Percentiles rank a stretch among this genome's conserved stretches.
Evolutionary conservation across 1,140 invertebrate genomes (phyloP).

Genomic region (Paralvinella palmiformis): DNA sequence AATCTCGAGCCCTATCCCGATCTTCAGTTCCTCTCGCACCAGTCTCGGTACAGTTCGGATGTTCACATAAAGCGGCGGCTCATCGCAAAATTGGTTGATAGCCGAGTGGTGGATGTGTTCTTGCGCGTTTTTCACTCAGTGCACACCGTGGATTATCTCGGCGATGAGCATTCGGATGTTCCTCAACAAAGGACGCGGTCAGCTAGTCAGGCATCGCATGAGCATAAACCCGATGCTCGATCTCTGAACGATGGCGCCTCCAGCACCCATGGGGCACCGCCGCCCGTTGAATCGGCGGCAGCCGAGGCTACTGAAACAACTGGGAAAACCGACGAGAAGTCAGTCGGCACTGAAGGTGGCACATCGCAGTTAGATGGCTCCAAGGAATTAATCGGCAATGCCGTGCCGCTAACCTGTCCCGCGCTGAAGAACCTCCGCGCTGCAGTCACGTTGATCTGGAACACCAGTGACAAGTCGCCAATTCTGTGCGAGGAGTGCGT

Average conservation of each 20-base stretch:
- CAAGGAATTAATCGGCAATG: too few species aligned
- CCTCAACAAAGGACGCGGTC: too few species aligned
- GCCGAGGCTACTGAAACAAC: background rate
- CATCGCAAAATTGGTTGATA: background rate
- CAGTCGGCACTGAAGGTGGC: background rate
- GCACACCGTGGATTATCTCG: background rate
- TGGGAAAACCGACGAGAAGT: background rate
- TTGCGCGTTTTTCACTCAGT: constrained; percentile 2
- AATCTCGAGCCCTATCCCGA: background rate
- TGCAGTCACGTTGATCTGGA: background rate
- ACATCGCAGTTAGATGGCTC: too few species aligned
- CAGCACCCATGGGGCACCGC: too few species aligned
- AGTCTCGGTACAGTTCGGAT: constrained; percentile 10
- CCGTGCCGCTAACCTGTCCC: too few species aligned
- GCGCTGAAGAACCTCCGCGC: constrained; percentile 4
- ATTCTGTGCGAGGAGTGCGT: constrained; percentile 5
- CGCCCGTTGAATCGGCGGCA: too few species aligned
- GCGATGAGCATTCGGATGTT: too few species aligned
- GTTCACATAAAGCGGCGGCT: background rate
- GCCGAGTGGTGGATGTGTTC: background rate
- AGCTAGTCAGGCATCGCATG: too few species aligned
- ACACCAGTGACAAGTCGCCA: constrained; percentile 2
- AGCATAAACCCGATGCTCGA: too few species aligned
- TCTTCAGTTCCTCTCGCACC: constrained; percentile 11
- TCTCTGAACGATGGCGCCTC: too few species aligned